phyloP scores from a whole-genome alignment of 2,797 vertebrate species.

The Sphenodon punctatus region DNA sequence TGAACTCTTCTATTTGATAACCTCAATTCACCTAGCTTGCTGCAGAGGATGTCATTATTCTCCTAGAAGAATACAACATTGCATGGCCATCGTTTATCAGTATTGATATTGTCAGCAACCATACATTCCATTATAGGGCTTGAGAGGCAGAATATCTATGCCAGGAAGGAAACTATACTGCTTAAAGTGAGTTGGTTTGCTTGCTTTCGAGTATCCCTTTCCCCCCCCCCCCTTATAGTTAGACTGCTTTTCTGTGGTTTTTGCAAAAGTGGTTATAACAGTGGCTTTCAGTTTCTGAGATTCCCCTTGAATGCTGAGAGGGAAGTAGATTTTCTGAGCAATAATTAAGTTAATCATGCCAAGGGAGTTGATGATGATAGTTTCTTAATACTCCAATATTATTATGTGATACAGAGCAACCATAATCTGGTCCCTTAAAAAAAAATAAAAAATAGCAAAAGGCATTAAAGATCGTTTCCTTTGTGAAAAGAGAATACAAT shows the following conservation, averaged over 20 bases:
- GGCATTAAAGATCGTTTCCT: not conserved
- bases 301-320: slow-evolving; percentile 14
- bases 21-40: not conserved
- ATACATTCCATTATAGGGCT: slow-evolving; percentile 8
- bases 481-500: not conserved
- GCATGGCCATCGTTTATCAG: slow-evolving; percentile 44
- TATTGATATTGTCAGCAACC: slow-evolving; percentile 4
- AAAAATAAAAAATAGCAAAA: not conserved
- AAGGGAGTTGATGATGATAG: slow-evolving; percentile 10
- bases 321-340: slow-evolving; percentile 22
- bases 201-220: slow-evolving; percentile 44
- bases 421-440: not conserved
- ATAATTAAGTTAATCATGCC: slow-evolving; percentile 24
- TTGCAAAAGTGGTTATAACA: not conserved
- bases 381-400: slow-evolving; percentile 31
- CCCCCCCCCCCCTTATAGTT: not conserved
- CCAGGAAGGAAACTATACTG: slow-evolving; percentile 3
- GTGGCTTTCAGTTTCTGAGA: slow-evolving; percentile 7
- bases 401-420: slow-evolving; percentile 7
- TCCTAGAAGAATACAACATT: slow-evolving; percentile 28
- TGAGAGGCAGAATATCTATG: slow-evolving; percentile 4
- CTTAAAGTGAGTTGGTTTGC: slow-evolving; percentile 41
- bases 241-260: not conserved
- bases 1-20: slow-evolving; percentile 30
- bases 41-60: slow-evolving; percentile 29